These are phyloP conservation scores for Agrochola macilenta DNA, from an alignment of 2,888 invertebrate genomes.

Conservation along the genomic window DNA sequence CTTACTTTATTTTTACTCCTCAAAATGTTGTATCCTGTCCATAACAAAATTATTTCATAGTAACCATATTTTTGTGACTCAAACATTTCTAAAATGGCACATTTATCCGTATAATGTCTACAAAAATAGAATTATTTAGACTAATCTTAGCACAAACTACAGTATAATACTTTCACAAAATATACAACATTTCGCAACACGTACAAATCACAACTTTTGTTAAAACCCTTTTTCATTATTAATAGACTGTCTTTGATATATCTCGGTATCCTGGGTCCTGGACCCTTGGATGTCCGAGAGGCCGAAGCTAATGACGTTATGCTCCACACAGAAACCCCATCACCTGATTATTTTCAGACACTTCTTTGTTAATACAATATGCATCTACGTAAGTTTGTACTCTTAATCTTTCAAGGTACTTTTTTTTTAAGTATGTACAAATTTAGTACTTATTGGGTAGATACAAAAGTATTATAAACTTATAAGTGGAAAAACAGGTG, in stretches of 20 bases:
- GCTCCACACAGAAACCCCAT: no score
- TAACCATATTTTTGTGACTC: constrained; percentile 51
- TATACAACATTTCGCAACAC: constrained; percentile 64
- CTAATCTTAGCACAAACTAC: constrained; percentile 44
- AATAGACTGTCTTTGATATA: not conserved
- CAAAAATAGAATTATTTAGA: constrained; percentile 61
- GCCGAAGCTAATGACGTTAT: no score
- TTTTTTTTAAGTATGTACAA: no score
- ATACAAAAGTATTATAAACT: no score
- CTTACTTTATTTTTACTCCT: not conserved
- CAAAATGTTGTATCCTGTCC: not conserved
- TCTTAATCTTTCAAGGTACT: no score
- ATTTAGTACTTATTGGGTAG: no score
- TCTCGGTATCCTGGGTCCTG: not conserved
- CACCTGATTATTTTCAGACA: no score
- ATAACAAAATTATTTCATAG: constrained; percentile 35
- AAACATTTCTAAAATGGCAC: constrained; percentile 64
- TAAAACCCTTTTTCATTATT: constrained; percentile 29
- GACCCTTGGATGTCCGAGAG: not conserved
- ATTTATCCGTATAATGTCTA: constrained; percentile 56
- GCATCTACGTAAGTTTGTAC: no score
- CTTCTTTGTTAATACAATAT: no score
- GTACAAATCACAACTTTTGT: constrained; percentile 23
- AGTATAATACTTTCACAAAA: constrained; percentile 74
- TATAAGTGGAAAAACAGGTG: no score